These are phyloP conservation scores for Leptocoma aspasia DNA, from an alignment of 2,113 vertebrate species.

Conservation along the genomic window DNA sequence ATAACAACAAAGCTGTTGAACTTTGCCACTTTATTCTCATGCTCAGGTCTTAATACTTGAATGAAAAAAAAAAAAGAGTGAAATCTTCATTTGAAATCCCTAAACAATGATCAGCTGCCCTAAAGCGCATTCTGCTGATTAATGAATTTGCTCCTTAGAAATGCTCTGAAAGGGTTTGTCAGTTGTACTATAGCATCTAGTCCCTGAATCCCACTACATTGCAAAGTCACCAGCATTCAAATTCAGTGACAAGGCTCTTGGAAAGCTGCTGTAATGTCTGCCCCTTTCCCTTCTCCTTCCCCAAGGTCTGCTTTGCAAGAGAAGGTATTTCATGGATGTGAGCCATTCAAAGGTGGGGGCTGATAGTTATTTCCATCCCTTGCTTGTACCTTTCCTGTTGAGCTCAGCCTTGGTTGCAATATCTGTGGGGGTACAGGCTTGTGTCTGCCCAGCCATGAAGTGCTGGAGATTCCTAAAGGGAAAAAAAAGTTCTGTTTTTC, in stretches of 20 bases:
- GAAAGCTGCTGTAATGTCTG: background rate
- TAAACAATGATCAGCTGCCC: background rate
- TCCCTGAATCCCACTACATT: background rate
- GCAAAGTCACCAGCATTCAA: background rate
- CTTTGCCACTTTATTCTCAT: background rate
- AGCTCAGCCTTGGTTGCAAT: background rate
- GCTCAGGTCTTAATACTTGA: background rate
- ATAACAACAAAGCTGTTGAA: background rate
- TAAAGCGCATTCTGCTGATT: background rate
- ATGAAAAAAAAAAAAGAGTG: background rate
- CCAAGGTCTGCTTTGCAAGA: background rate
- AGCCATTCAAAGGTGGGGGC: background rate
- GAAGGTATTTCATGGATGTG: background rate
- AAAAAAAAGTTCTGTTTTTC: background rate
- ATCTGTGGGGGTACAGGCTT: background rate
- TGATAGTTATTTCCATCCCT: background rate
- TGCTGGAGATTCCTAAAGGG: background rate
- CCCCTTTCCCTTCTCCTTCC: background rate
- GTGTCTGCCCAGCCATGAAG: background rate
- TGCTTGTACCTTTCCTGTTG: background rate
- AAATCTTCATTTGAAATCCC: background rate
- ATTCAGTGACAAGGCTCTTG: background rate
- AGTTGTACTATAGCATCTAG: background rate
- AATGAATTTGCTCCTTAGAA: background rate
- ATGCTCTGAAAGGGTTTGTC: background rate